Percentiles rank a stretch among this genome's conserved stretches.
Evolutionary conservation across 2,888 invertebrate genomes (phyloP).

Genomic region (Limnephilus rhombicus): DNA sequence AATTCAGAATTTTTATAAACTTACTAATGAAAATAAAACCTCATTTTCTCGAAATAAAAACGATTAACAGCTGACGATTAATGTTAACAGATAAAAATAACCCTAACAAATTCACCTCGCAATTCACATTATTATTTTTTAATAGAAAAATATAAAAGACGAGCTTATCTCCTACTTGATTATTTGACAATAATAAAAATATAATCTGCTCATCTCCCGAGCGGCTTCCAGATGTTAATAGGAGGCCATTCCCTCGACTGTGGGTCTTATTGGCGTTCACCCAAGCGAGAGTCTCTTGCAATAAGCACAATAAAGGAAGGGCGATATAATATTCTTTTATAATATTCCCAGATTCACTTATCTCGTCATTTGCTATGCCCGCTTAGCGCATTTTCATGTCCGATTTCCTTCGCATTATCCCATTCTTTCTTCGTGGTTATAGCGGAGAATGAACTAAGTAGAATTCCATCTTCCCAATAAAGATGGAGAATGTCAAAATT

Average conservation of each 20-base stretch:
- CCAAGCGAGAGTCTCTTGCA: conserved; percentile 28
- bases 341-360: conserved; percentile 53
- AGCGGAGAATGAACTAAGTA: conserved; percentile 15
- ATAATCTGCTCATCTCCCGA: background rate
- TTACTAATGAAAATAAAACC: background rate
- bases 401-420: conserved; percentile 53
- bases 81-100: background rate
- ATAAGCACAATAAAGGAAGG: conserved; percentile 32
- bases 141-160: conserved; percentile 23
- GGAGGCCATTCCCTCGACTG: conserved; percentile 21
- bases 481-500: background rate
- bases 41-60: background rate
- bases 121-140: background rate
- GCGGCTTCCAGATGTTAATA: conserved; percentile 28
- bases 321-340: conserved; percentile 43
- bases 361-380: conserved; percentile 44
- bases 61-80: background rate
- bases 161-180: conserved; percentile 27
- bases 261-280: conserved; percentile 34
- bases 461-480: conserved; percentile 12
- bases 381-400: conserved; percentile 54
- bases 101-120: background rate
- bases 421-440: conserved; percentile 40
- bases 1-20: background rate
- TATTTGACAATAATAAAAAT: conserved; percentile 41